A percentile compares a stretch with the other conserved stretches of the same genome.
These are phyloP conservation scores for Pammene fasciana DNA, from an alignment of 2,888 invertebrate genomes.

Conservation along the genomic window DNA sequence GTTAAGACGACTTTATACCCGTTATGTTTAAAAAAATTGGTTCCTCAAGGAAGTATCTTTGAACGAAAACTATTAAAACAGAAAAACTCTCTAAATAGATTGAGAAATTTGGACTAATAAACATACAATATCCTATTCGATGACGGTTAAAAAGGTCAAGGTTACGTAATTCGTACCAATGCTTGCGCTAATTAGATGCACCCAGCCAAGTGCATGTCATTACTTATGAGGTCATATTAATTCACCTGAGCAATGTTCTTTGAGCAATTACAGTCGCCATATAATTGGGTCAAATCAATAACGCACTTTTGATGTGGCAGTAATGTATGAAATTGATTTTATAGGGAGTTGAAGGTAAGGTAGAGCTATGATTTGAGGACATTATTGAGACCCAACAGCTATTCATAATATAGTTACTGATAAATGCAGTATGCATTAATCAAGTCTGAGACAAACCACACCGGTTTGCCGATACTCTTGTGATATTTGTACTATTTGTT, in stretches of 20 bases:
- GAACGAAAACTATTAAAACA: too few relatives aligned
- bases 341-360: neutral
- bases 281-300: constrained; percentile 26
- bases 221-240: constrained; percentile 22
- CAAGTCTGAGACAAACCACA: too few relatives aligned
- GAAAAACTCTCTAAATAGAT: too few relatives aligned
- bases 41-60: too few relatives aligned
- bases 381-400: neutral
- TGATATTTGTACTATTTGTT: too few relatives aligned
- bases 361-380: neutral
- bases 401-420: neutral
- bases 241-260: constrained; percentile 5
- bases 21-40: too few relatives aligned
- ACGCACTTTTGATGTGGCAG: constrained; percentile 1
- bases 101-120: too few relatives aligned
- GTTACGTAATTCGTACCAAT: constrained; percentile 4
- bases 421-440: too few relatives aligned
- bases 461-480: too few relatives aligned
- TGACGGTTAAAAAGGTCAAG: constrained; percentile 6
- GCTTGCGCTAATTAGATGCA: constrained; percentile 24
- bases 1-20: too few relatives aligned
- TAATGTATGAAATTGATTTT: constrained; percentile 18
- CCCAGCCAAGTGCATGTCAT: constrained; percentile 16
- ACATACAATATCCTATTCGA: too few relatives aligned
- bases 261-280: constrained; percentile 9